These are phyloP conservation scores for Epirrhoe alternata DNA, from an alignment of 2,888 invertebrate species.

Conservation along the genomic window DNA sequence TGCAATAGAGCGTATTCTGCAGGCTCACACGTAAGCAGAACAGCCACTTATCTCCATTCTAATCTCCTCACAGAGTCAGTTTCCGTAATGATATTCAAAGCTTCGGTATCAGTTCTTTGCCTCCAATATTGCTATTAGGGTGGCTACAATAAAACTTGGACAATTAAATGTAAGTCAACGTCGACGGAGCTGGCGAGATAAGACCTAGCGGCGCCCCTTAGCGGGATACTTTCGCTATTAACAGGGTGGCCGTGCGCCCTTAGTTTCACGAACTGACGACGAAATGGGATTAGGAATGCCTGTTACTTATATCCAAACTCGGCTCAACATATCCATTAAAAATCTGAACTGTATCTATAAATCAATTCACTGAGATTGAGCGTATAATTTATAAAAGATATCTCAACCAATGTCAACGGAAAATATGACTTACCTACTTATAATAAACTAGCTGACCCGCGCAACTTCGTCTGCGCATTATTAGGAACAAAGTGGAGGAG, in stretches of 20 bases:
- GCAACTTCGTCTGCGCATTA: too few species aligned
- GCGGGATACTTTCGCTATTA: conserved; percentile 74
- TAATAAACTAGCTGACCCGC: too few species aligned
- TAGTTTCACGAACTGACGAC: conserved; percentile 62
- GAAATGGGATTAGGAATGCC: conserved; percentile 62
- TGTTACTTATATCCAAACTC: conserved; percentile 60
- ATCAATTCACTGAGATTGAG: conserved; percentile 3
- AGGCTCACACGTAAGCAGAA: conserved; percentile 42
- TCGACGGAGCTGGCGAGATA: conserved; percentile 73
- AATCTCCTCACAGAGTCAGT: conserved; percentile 48
- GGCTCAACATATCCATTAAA: conserved; percentile 46
- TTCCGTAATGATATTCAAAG: conserved; percentile 62
- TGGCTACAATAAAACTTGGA: conserved; percentile 80
- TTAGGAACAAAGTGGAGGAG: too few species aligned
- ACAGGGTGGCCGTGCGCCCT: conserved; percentile 65
- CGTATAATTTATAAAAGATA: background rate
- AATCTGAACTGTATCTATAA: conserved; percentile 43
- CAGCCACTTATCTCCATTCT: conserved; percentile 43
- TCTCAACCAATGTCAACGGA: background rate
- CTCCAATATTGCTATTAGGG: conserved; percentile 74
- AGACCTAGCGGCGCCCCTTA: conserved; percentile 73
- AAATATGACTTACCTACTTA: too few species aligned
- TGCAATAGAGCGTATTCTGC: conserved; percentile 42
- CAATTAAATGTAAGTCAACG: conserved; percentile 81
- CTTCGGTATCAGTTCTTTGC: conserved; percentile 63